Percentiles rank a stretch among this genome's conserved stretches.
Conservation (phyloP, 2,113 vertebrate species). For the Ctenomys sociabilis region DNA sequence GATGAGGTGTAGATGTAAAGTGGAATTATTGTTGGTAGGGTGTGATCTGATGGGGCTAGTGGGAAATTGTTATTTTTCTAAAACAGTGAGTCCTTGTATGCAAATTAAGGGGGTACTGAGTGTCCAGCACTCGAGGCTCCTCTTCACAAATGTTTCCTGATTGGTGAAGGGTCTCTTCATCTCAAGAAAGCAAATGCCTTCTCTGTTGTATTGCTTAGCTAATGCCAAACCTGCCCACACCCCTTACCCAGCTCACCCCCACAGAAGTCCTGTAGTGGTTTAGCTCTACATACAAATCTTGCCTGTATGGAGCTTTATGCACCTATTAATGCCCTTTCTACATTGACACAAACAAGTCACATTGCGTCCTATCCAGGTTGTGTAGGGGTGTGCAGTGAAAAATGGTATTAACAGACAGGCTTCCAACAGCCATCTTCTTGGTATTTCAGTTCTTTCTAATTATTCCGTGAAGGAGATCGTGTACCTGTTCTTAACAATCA, state of each 20-base stretch:
- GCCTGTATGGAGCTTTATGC: neutral
- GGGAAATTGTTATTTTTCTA: neutral
- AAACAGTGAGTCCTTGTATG: neutral
- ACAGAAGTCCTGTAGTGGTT: neutral
- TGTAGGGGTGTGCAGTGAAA: neutral
- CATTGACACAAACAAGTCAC: neutral
- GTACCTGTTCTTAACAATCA: neutral
- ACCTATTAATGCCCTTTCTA: neutral
- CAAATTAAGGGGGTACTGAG: neutral
- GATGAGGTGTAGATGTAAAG: neutral
- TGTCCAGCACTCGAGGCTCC: neutral
- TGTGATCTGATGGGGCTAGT: neutral
- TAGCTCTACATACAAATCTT: neutral
- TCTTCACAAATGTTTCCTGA: neutral
- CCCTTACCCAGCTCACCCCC: neutral
- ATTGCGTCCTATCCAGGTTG: neutral
- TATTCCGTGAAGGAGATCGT: neutral
- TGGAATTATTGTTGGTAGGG: neutral
- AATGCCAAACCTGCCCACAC: neutral
- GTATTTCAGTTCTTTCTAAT: conserved; percentile 14
- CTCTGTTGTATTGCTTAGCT: neutral
- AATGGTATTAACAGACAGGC: neutral
- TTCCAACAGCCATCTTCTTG: neutral
- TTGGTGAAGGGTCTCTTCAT: neutral
- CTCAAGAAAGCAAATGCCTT: neutral